Evolutionary conservation across 2,797 vertebrate genomes (phyloP), one percentile per base, ranked within the genome.

Genomic region (Tangara arthus): DNA sequence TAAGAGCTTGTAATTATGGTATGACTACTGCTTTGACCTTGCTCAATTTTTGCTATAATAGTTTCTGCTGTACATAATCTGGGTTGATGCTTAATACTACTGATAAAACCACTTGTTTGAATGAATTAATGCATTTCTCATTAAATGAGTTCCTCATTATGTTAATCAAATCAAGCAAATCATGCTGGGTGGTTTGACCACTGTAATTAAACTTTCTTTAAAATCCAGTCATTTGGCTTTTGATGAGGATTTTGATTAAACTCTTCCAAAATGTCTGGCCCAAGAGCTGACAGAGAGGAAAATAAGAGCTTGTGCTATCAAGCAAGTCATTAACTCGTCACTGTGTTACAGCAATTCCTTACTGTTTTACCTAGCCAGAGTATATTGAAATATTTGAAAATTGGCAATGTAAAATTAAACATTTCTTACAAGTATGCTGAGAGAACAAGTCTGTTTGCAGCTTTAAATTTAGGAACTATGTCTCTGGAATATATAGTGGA

Each of bases 161-260:
- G 14, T 93, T 96, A 96, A 96, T 97, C 81, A 95, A 96, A 97
- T 96, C 95, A 96, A 96, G 94, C 52, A 89, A 94, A 96, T 94
- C 91, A 28, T 90, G 52, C 69, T 82, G 92, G 87, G 87, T 94
- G 89, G 95, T 87, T 96, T 95, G 95, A 96, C 94, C 93, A 92
- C 84, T 87, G 79, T 96, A 96, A 97, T 96, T 97, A 94, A 94
- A 94, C 89, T 96, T 96, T 82, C 87, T 93, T 92, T 93, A 94
- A 89, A 93, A 95, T 89, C 60, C 76, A 93, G 52, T 91, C 76
- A 87, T 95, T 95, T 95, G 82, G 82, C 63, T 97, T 95, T 83
- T 90, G 94, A 96, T 96, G 92, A 92, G 83, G 91, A 88, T 94
- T 96, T 94, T 96, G 95, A 96, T 97, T 97, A 96, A 96, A 94